Conservation (phyloP, 1,140 invertebrate genomes). For the Diachasma alloeum region DNA sequence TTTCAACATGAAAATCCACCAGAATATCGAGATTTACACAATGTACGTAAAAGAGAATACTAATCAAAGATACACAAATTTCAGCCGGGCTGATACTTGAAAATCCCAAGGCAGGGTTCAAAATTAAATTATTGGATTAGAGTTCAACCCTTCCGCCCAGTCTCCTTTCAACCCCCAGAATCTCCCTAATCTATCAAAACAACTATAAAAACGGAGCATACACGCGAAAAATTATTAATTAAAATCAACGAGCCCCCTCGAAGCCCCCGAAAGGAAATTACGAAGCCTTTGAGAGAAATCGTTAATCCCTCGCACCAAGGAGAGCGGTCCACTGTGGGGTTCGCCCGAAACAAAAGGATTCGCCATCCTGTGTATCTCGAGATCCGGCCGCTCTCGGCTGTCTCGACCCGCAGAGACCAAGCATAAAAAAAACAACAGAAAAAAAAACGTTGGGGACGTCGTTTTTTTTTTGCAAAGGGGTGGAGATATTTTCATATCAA, state of each 20-base stretch:
- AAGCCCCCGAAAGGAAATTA: background rate
- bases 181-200: slow-evolving; percentile 2
- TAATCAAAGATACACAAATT: slow-evolving; percentile 67
- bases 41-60: slow-evolving; percentile 58
- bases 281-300: background rate
- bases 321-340: background rate
- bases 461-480: slow-evolving; percentile 30
- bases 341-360: slow-evolving; percentile 51
- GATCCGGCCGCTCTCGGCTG: background rate
- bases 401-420: background rate
- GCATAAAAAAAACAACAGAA: background rate
- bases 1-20: background rate
- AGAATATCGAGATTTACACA: background rate
- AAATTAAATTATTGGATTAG: slow-evolving; percentile 67
- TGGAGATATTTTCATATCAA: slow-evolving; percentile 66
- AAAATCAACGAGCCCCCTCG: background rate
- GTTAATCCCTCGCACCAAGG: background rate
- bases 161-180: background rate
- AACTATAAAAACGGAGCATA: background rate
- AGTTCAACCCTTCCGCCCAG: slow-evolving; percentile 45
- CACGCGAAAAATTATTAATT: slow-evolving; percentile 1
- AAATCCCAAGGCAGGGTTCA: slow-evolving; percentile 60
- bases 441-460: slow-evolving; percentile 3
- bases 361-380: slow-evolving; percentile 19
- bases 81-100: slow-evolving; percentile 63